phyloP scores from a whole-genome alignment of 2,113 vertebrate genomes.

The Ploceus nigricollis region DNA sequence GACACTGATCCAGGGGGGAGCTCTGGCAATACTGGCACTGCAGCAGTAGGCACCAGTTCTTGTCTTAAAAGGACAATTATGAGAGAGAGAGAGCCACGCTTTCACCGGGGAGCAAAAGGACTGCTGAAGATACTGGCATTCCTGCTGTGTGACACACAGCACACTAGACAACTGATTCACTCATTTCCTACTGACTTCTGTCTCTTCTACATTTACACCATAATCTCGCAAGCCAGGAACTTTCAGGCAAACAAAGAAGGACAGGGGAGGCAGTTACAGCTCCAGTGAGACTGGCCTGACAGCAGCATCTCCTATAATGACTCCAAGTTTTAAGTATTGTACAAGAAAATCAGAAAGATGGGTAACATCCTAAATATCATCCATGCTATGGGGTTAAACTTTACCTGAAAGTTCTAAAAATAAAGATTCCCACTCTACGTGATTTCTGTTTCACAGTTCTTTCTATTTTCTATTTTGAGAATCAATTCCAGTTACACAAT shows the following conservation, averaged over 20 bases:
- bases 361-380: background rate
- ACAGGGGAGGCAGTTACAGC: background rate
- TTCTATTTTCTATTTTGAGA: constrained; percentile 4
- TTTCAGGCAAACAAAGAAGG: constrained; percentile 25
- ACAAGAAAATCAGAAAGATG: background rate
- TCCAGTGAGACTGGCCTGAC: background rate
- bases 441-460: background rate
- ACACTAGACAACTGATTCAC: background rate
- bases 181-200: background rate
- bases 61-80: background rate
- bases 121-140: background rate
- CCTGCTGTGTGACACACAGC: constrained; percentile 4
- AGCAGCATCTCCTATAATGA: background rate
- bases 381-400: background rate
- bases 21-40: background rate
- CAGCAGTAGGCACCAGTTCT: background rate
- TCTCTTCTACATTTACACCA: constrained; percentile 9
- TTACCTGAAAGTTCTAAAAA: background rate
- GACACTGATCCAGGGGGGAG: background rate
- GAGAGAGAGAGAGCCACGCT: background rate
- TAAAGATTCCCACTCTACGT: background rate
- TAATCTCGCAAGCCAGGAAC: constrained; percentile 49
- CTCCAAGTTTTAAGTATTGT: background rate
- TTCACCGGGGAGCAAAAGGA: background rate
- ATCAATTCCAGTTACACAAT: background rate